Percentiles rank a stretch among this genome's conserved stretches.
These are phyloP conservation scores for Urocolius indicus DNA, from an alignment of 2,113 vertebrate genomes.

Conservation along the genomic window DNA sequence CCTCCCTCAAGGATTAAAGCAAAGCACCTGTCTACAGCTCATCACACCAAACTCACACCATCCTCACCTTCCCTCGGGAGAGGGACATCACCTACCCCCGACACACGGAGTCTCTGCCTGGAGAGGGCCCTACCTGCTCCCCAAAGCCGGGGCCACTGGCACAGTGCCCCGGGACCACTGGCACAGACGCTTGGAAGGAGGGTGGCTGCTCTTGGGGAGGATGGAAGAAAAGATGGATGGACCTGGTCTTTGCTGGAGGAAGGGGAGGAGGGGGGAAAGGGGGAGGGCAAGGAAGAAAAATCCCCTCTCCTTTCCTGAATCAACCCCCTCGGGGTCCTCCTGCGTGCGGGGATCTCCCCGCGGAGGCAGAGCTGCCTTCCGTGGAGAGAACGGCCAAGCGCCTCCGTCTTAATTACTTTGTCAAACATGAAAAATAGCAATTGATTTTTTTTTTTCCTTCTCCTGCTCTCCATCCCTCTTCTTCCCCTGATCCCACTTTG, in stretches of 20 bases:
- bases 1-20: rapidly evolving
- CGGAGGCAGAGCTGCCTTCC: background rate
- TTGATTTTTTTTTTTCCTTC: conserved; percentile 80
- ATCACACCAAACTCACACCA: background rate
- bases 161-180: background rate
- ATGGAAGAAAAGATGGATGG: rapidly evolving
- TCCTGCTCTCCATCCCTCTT: conserved; percentile 26
- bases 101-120: background rate
- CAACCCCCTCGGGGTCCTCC: background rate
- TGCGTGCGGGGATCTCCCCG: background rate
- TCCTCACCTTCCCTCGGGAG: background rate
- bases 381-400: conserved; percentile 31
- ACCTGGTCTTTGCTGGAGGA: background rate
- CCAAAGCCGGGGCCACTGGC: background rate
- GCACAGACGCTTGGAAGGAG: background rate
- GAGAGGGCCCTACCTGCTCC: background rate
- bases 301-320: background rate
- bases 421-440: conserved; percentile 95
- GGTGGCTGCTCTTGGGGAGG: background rate
- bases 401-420: conserved; percentile 92
- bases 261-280: too few relatives aligned
- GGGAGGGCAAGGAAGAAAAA: too few relatives aligned
- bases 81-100: background rate
- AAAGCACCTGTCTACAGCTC: background rate
- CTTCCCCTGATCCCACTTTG: background rate